These are phyloP conservation scores for Orientallactaga bullata DNA, from an alignment of 2,113 vertebrate species.

Conservation along the genomic window DNA sequence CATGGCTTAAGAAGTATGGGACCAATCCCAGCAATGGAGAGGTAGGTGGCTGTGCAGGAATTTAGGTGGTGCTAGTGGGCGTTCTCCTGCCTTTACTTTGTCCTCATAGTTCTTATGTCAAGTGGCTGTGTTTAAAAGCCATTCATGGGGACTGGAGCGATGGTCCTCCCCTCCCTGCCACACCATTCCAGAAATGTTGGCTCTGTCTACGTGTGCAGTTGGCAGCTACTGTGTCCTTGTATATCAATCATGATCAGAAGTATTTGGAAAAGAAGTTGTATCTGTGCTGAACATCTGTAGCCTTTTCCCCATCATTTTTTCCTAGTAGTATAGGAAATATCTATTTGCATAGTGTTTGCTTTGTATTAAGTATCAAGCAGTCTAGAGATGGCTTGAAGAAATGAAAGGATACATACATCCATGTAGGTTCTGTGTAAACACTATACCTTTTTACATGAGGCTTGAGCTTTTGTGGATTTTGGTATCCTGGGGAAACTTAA, in stretches of 20 bases:
- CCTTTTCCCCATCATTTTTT: background rate
- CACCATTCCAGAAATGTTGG: background rate
- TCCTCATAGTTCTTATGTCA: background rate
- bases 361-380: background rate
- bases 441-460: background rate
- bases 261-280: background rate
- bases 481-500: background rate
- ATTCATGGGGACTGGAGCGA: background rate
- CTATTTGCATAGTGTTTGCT: background rate
- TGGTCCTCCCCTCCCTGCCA: too few species aligned
- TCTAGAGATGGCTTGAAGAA: background rate
- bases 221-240: background rate
- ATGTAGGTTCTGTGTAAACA: background rate
- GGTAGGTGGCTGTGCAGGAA: constrained; percentile 84
- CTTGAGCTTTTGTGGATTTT: background rate
- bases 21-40: constrained; percentile 96
- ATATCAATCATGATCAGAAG: background rate
- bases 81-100: background rate
- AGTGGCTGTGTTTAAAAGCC: background rate
- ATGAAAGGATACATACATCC: background rate
- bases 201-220: too few species aligned
- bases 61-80: rapidly evolving
- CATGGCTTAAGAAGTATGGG: constrained; percentile 98
- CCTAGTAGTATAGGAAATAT: background rate
- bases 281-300: background rate